phyloP scores from a whole-genome alignment of 2,888 invertebrate genomes.

The Malthinus flaveolus region DNA sequence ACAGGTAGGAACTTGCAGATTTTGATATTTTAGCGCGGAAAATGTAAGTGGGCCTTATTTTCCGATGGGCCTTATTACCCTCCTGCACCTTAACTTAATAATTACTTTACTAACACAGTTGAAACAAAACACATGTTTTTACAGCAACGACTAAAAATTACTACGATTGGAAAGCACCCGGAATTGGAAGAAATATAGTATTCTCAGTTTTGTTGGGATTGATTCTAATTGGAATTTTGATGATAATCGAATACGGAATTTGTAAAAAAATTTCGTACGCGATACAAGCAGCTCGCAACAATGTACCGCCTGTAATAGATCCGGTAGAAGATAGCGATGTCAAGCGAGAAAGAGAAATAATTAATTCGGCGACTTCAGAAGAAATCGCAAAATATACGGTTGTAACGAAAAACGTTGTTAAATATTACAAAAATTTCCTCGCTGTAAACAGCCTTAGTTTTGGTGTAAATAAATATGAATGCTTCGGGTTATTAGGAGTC shows the following conservation, averaged over 20 bases:
- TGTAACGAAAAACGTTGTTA: conserved; percentile 39
- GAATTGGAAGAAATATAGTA: conserved; percentile 69
- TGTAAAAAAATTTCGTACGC: conserved; percentile 51
- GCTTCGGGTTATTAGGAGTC: too few species aligned
- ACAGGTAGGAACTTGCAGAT: too few species aligned
- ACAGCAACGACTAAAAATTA: conserved; percentile 48
- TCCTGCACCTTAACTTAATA: too few species aligned
- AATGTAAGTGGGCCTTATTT: too few species aligned
- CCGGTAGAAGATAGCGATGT: conserved; percentile 64
- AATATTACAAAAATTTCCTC: conserved; percentile 61
- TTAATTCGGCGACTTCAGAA: conserved; percentile 54
- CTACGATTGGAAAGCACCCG: conserved; percentile 69
- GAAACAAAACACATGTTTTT: too few species aligned
- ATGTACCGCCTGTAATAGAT: too few species aligned
- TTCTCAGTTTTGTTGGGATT: conserved; percentile 62
- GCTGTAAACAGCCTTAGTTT: conserved; percentile 74
- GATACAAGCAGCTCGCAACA: background rate
- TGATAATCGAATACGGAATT: conserved; percentile 66
- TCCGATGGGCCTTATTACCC: too few species aligned
- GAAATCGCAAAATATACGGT: too few species aligned
- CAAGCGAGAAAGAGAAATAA: conserved; percentile 57
- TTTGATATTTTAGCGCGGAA: too few species aligned
- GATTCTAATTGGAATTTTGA: conserved; percentile 63
- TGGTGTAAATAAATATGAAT: conserved; percentile 67
- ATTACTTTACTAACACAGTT: too few species aligned